phyloP scores from a whole-genome alignment of 2,113 vertebrate species.

The Mobula hypostoma region DNA sequence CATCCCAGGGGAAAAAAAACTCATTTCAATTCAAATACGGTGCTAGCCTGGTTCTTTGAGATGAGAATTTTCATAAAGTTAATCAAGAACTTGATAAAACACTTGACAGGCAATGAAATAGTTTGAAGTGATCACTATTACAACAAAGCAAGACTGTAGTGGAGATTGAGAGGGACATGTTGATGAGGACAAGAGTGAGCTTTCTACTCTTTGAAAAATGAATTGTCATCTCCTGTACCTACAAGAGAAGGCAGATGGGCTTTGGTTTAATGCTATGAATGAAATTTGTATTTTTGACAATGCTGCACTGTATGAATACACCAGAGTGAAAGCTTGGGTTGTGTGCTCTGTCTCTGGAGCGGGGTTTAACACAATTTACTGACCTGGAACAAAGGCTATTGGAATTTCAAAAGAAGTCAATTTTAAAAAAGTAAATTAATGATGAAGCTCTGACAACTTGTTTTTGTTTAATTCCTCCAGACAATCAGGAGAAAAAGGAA shows the following conservation, averaged over 20 bases:
- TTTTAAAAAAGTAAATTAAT: neutral
- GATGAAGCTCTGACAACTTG: neutral
- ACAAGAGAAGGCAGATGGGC: neutral
- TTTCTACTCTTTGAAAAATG: neutral
- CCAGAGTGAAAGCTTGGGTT: neutral
- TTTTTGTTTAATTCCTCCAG: conserved; percentile 50
- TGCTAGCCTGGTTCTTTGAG: neutral
- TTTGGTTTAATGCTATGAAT: neutral
- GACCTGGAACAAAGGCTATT: neutral
- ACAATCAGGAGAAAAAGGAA: conserved; percentile 94
- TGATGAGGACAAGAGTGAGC: neutral
- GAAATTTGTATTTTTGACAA: neutral
- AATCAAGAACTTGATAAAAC: neutral
- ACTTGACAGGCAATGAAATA: neutral
- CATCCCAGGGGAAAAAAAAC: neutral
- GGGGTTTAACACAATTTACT: neutral
- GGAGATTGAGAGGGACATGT: neutral
- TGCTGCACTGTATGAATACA: neutral
- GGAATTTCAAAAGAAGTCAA: neutral
- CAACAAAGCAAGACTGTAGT: neutral
- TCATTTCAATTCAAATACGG: neutral
- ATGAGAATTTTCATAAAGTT: neutral
- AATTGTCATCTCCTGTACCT: neutral
- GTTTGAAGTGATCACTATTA: neutral
- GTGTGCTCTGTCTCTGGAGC: neutral